Evolutionary conservation across 2,888 invertebrate genomes (phyloP).

Genomic region (Caenorhabditis afra): DNA sequence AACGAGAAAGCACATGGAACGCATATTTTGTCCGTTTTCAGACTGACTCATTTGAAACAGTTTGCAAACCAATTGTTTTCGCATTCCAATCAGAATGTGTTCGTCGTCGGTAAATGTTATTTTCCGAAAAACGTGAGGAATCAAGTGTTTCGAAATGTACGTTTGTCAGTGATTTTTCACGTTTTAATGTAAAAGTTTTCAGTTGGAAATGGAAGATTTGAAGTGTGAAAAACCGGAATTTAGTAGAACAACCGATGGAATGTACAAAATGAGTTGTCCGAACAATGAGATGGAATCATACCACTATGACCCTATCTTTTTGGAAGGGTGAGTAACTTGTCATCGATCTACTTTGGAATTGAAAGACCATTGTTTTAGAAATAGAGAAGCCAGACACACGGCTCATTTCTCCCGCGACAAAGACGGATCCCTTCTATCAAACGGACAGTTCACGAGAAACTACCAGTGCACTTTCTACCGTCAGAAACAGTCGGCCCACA

Average conservation of each 20-base stretch:
- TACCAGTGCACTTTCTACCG: conserved; percentile 46
- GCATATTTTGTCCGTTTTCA: neutral
- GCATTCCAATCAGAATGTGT: conserved; percentile 39
- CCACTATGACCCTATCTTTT: conserved; percentile 43
- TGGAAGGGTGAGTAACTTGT: conserved; percentile 33
- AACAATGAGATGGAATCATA: conserved; percentile 45
- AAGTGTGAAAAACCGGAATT: conserved; percentile 37
- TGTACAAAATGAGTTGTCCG: conserved; percentile 50
- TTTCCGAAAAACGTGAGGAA: conserved; percentile 41
- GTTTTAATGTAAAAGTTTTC: conserved; percentile 8
- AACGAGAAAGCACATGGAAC: neutral
- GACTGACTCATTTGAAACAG: conserved; percentile 43
- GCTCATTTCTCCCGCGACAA: conserved; percentile 52
- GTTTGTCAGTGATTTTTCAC: neutral
- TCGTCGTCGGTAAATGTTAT: conserved; percentile 40
- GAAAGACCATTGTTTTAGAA: conserved; percentile 18
- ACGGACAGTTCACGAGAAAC: conserved; percentile 46
- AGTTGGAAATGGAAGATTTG: conserved; percentile 25
- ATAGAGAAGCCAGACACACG: conserved; percentile 40
- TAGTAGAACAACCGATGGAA: conserved; percentile 30
- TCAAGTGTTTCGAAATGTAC: conserved; percentile 41
- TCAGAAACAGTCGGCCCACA: conserved; percentile 30
- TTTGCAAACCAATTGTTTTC: conserved; percentile 34
- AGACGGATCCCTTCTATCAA: conserved; percentile 42
- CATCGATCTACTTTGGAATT: neutral